phyloP scores from a whole-genome alignment of 2,888 invertebrate species.

The Caenorhabditis sp. region DNA sequence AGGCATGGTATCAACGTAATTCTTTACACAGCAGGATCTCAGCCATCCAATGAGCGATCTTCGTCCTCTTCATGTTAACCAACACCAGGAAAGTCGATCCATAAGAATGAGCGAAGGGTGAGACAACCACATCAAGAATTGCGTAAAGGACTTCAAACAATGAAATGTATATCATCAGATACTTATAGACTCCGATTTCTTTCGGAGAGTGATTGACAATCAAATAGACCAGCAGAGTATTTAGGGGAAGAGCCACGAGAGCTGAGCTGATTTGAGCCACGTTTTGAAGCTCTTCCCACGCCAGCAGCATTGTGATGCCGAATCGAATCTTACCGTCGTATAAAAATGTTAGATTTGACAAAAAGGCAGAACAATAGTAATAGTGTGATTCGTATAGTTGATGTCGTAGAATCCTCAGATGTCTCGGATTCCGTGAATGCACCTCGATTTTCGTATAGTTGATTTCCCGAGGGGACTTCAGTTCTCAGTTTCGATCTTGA shows the following conservation, averaged over 20 bases:
- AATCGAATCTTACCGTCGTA: neutral
- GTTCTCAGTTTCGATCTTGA: neutral
- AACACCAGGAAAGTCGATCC: constrained; percentile 42
- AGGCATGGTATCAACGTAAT: neutral
- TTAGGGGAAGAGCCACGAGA: constrained; percentile 11
- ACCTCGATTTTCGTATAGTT: neutral
- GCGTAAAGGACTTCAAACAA: constrained; percentile 40
- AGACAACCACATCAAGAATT: constrained; percentile 29
- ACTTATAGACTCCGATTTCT: constrained; percentile 37
- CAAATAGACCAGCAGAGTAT: constrained; percentile 34
- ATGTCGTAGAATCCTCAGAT: neutral
- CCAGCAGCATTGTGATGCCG: neutral
- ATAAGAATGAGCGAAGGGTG: constrained; percentile 40
- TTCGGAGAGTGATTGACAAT: constrained; percentile 31
- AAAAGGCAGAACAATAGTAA: neutral
- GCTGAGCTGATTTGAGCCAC: constrained; percentile 2
- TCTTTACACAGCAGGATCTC: constrained; percentile 31
- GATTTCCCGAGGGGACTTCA: neutral
- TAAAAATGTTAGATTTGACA: neutral
- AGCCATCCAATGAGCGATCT: neutral
- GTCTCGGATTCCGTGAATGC: neutral
- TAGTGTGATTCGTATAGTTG: neutral
- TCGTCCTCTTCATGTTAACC: constrained; percentile 36
- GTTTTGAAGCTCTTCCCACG: constrained; percentile 18
- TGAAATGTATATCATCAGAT: constrained; percentile 50